These are phyloP conservation scores for Poecile atricapillus DNA, from an alignment of 2,113 vertebrate species.

Conservation along the genomic window DNA sequence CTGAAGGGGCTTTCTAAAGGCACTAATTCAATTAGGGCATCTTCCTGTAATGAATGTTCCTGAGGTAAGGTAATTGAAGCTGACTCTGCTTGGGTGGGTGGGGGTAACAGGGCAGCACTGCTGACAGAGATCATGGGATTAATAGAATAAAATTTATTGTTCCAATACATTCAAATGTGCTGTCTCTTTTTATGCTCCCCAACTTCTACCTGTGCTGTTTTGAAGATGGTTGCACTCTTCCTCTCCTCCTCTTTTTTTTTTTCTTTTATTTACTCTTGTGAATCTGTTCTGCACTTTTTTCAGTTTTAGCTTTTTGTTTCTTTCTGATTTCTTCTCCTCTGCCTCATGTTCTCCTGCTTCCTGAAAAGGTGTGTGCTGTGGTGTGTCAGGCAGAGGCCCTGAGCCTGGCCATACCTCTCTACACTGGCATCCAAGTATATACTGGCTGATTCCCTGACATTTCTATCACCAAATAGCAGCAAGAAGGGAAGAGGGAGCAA, in stretches of 20 bases:
- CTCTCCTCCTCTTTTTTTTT: background rate
- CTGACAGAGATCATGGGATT: background rate
- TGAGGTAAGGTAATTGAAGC: background rate
- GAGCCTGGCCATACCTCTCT: background rate
- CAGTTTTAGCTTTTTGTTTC: background rate
- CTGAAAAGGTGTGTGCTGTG: background rate
- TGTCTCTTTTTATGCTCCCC: background rate
- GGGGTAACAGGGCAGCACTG: background rate
- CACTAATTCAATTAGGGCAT: conserved; percentile 21
- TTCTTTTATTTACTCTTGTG: background rate
- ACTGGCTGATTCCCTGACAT: background rate
- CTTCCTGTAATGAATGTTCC: conserved; percentile 6
- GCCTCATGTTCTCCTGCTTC: background rate
- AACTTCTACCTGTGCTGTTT: background rate
- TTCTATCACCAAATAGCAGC: background rate
- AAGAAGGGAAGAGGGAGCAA: background rate
- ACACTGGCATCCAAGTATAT: background rate
- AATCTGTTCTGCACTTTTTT: background rate
- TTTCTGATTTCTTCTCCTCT: background rate
- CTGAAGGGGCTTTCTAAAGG: background rate
- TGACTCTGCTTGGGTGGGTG: background rate
- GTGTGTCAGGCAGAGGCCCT: background rate
- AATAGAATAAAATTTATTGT: background rate
- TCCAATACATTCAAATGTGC: background rate
- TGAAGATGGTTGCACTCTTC: background rate